Conservation (phyloP, 2,113 vertebrate species). For the Suncus etruscus region DNA sequence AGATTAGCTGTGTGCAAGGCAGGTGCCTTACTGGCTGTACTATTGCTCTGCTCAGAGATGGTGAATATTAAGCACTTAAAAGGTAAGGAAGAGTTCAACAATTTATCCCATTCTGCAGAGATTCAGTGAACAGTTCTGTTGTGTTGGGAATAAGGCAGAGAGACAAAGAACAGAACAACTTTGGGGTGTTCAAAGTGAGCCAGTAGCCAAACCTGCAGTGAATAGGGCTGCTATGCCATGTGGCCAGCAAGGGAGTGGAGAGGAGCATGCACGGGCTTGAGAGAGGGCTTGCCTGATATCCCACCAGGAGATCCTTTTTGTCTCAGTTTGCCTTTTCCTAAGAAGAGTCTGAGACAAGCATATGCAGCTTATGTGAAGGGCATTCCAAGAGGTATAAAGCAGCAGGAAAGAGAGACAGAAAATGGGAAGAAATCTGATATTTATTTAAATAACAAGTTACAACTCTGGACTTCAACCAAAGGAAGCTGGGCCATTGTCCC, state of each 20-base stretch:
- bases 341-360: background rate
- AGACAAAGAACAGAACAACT: background rate
- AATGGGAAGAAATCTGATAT: background rate
- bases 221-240: too few relatives aligned
- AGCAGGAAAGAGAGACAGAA: background rate
- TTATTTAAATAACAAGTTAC: background rate
- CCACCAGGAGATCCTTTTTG: background rate
- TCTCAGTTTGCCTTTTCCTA: background rate
- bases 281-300: background rate
- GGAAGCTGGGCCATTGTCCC: background rate
- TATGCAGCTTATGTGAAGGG: background rate
- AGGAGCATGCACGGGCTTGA: background rate
- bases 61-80: slow-evolving; percentile 24
- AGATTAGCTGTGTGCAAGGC: too few relatives aligned
- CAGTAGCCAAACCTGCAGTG: too few relatives aligned
- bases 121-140: background rate
- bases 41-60: background rate
- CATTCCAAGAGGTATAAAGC: background rate
- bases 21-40: too few relatives aligned
- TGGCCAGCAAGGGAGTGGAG: background rate
- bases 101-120: background rate
- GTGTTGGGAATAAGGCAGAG: background rate
- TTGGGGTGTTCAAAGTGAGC: background rate
- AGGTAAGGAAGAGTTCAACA: slow-evolving; percentile 18
- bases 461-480: background rate